Evolutionary conservation across 64 coral and sea anemone species (phyloP).

Genomic region (Catalaphyllia jardinei): DNA sequence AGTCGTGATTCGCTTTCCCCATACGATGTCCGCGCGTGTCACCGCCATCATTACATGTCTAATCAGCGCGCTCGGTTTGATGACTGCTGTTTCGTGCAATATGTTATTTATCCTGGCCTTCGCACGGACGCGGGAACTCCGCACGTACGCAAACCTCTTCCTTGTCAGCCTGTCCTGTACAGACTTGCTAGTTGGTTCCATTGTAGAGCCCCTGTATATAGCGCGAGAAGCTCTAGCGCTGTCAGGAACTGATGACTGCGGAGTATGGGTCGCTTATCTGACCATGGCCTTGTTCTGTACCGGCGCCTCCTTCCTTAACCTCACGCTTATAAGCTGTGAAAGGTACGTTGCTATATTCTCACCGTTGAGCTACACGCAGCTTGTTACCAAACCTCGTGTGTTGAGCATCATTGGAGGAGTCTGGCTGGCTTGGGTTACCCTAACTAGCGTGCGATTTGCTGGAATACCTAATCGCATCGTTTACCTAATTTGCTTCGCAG

Average conservation of each 20-base stretch:
- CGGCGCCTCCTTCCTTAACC: slow-evolving; percentile 46
- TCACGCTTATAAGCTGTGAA: slow-evolving; percentile 64
- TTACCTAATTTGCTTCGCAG: slow-evolving; percentile 51
- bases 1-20: not conserved
- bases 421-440: slow-evolving; percentile 38
- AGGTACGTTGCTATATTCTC: slow-evolving; percentile 58
- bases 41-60: slow-evolving; percentile 1
- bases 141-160: slow-evolving; percentile 39
- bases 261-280: slow-evolving; percentile 37
- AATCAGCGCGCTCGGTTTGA: not conserved
- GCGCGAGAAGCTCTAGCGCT: slow-evolving; percentile 39
- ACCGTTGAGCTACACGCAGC: slow-evolving; percentile 34
- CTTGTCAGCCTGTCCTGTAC: slow-evolving; percentile 53
- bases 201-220: slow-evolving; percentile 57
- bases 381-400: slow-evolving; percentile 39
- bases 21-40: slow-evolving; percentile 10
- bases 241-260: slow-evolving; percentile 22
- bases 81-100: slow-evolving; percentile 25
- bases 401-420: slow-evolving; percentile 7
- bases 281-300: slow-evolving; percentile 62
- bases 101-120: slow-evolving; percentile 39
- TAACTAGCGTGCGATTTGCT: slow-evolving; percentile 22
- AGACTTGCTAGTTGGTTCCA: slow-evolving; percentile 47
- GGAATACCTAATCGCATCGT: slow-evolving; percentile 47
- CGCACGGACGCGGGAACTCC: slow-evolving; percentile 30